Base-by-base conservation (phyloP, 2,888 invertebrate species). In the Heliconius hortense region DNA sequence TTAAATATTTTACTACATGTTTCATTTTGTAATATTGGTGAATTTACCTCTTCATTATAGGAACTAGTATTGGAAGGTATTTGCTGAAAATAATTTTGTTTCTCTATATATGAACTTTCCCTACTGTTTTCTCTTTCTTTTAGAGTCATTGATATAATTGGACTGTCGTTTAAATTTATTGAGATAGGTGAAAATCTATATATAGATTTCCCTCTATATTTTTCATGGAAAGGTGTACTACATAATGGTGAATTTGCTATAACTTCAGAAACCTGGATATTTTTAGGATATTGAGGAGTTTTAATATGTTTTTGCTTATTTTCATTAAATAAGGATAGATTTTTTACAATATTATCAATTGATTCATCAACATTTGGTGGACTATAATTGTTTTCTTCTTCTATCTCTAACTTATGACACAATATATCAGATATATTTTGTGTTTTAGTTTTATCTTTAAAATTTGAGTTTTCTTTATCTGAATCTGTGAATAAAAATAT, bases 151-250 rank as follows among this genome's bases (percentile, higher is more conserved):
- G 59, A 26, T 62, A 18, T 39, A 24, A 85, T 83, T 43, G 82
- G 81, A 77, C 82, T 88, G 35, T 81, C 81, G 70, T 83, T 80
- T 59, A 84, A 71, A 79, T 81, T 83, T 75, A 82, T 79, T 59
- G 82, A 75, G 76, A 94, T 93, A 60, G 93, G 93, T 53, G 93
- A 94, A 79, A 92, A 89, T 76, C 88, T 89, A 79, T 85, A 92
- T 79, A 93, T 92, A 62, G 93, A 92, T 78, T 88, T 86, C 13
- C 89, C 88, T 81, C 91, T 88, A 79, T 89, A 88, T 82, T 91
- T 93, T 67, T 87, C 84, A 82, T 85, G 87, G 73, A 90, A 90
- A 74, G 93, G 93, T 59, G 93, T 93, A 82, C 93, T 93, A 79
- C 90, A 89, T 43, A 90, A 80, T 56, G 91, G 91, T 2, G 92